Evolutionary conservation across 2,888 invertebrate species (phyloP), one percentile per base, ranked within the genome.

Genomic region (Aleiodes alternator): DNA sequence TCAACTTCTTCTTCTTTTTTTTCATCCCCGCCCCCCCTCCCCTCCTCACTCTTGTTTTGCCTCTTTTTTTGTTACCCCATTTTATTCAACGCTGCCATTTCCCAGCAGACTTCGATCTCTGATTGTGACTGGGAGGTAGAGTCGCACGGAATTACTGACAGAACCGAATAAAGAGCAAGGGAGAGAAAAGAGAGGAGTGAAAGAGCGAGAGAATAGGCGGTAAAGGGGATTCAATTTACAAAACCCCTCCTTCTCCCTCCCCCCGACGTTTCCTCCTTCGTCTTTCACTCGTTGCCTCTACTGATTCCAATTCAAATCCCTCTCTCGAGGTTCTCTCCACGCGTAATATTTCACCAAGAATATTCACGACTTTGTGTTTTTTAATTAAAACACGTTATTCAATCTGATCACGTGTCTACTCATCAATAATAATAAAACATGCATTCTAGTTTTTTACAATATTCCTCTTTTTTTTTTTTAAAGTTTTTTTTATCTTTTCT

Each of bases 151-250:
- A 73, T 73, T 73, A 73, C 73, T 55, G 64, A 64, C 64, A n/a
- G 59, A n/a, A n/a, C n/a, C 31, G 12, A 57, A 31, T 38, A 43
- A 23, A 64, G 48, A 43, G 48, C 16, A 23, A 16, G 64, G 14
- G 8, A 48, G 43, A 64, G 48, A 16, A 16, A 23, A 7, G 38
- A 16, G 38, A n/a, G 61, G 3, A 14, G 53, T 5, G 55, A 14
- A n/a, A 55, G 55, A 16, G 55, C 11, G 55, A 11, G 59, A n/a
- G 31, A 29, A 31, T 12, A 31, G 31, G 23, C 57, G 29, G 11
- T 12, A 23, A 50, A 51, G 57, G 51, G 59, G 69, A 74, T 69
- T 59, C 74, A 74, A 74, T 74, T 74, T 74, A 61, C 74, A 74
- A 57, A 68, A 50, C 48, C 57, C 2, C 23, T 2, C 23, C 23